Evolutionary conservation across 2,113 vertebrate species (phyloP).

Genomic region (Gracilinanus agilis): DNA sequence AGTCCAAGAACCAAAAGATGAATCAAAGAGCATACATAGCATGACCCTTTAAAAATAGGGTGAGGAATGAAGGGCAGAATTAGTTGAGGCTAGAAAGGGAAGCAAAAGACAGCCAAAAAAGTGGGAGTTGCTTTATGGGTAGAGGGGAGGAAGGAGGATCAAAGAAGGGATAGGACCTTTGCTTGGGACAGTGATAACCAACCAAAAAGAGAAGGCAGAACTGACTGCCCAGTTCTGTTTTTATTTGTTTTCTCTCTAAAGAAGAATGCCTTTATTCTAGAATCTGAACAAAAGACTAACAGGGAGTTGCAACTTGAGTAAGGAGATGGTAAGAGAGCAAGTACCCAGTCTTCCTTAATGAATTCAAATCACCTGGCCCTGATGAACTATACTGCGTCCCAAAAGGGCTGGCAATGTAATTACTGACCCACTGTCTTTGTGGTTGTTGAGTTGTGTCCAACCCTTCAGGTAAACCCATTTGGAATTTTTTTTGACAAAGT

Average conservation of each 20-base stretch:
- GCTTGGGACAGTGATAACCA: not conserved
- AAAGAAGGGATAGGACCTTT: not conserved
- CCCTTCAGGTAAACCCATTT: too few species aligned
- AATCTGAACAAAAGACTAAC: not conserved
- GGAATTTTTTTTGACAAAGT: too few species aligned
- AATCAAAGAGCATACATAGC: not conserved
- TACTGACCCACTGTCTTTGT: too few species aligned
- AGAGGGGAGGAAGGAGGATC: not conserved
- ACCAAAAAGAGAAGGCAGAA: not conserved
- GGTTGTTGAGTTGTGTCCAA: too few species aligned
- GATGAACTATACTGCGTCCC: too few species aligned
- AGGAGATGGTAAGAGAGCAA: not conserved
- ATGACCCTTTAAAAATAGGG: not conserved
- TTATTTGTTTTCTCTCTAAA: not conserved
- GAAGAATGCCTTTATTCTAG: not conserved
- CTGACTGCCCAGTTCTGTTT: not conserved
- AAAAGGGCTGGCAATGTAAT: too few species aligned
- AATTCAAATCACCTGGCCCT: too few species aligned
- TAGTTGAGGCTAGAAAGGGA: not conserved
- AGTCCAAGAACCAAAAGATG: not conserved
- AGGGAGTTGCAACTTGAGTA: not conserved
- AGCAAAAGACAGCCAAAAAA: not conserved
- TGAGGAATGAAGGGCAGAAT: not conserved
- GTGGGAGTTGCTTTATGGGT: not conserved
- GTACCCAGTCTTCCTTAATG: not conserved